Percentiles rank a stretch among this genome's conserved stretches.
phyloP scores from a whole-genome alignment of 2,888 invertebrate genomes.

The Ethmia dodecea region DNA sequence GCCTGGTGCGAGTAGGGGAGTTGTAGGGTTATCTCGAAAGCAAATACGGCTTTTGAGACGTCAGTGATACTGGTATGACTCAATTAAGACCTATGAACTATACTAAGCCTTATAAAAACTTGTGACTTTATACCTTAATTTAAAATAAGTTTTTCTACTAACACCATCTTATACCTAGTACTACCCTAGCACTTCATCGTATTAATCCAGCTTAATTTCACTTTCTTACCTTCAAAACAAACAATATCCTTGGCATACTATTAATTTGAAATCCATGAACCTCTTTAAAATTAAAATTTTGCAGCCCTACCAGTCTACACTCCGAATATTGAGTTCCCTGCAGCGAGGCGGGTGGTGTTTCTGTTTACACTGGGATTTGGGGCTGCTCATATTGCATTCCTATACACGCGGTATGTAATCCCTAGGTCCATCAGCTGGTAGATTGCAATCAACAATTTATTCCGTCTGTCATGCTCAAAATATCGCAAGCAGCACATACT shows the following conservation, averaged over 20 bases:
- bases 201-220: background rate
- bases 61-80: too few species aligned
- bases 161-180: background rate
- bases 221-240: background rate
- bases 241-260: background rate
- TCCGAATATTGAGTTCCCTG: slow-evolving; percentile 50
- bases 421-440: too few species aligned
- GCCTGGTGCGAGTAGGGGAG: slow-evolving; percentile 49
- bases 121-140: background rate
- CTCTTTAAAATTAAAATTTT: background rate
- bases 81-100: background rate
- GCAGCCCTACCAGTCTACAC: background rate
- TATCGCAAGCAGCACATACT: too few species aligned
- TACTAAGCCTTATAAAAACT: background rate
- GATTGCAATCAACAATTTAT: too few species aligned
- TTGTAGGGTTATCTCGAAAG: slow-evolving; percentile 52
- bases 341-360: slow-evolving; percentile 44
- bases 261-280: background rate
- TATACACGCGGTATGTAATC: slow-evolving; percentile 28
- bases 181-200: background rate
- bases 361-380: slow-evolving; percentile 64
- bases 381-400: slow-evolving; percentile 65
- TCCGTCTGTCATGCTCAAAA: too few species aligned
- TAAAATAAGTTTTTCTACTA: background rate
- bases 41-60: too few species aligned